A percentile compares a stretch with the other conserved stretches of the same genome.
Conservation (phyloP, 2,113 vertebrate genomes). For the Caretta caretta region DNA sequence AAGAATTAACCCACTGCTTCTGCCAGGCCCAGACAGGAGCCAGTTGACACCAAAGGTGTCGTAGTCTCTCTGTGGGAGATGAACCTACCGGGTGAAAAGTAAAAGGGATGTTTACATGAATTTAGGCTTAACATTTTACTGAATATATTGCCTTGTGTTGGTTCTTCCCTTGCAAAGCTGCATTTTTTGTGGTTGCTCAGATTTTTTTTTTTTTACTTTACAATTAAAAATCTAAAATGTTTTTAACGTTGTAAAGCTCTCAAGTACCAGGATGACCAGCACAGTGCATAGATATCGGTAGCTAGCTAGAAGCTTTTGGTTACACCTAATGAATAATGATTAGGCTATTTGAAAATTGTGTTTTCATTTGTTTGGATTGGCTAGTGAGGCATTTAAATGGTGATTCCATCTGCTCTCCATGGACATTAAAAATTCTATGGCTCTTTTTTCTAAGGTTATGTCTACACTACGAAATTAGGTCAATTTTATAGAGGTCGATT, state of each 20-base stretch:
- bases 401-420: too few species aligned
- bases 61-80: background rate
- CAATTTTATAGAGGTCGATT: too few species aligned
- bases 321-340: background rate
- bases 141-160: background rate
- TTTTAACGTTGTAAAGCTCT: background rate
- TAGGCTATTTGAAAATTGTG: too few species aligned
- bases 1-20: background rate
- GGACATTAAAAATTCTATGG: too few species aligned
- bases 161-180: background rate
- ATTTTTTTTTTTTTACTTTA: background rate
- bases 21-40: background rate
- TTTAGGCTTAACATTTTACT: background rate
- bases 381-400: too few species aligned
- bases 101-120: slow-evolving; percentile 20
- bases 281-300: background rate
- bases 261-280: background rate
- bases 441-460: too few species aligned
- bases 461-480: too few species aligned
- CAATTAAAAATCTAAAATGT: background rate
- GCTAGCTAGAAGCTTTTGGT: background rate
- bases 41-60: background rate
- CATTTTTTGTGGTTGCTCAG: background rate
- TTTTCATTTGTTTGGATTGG: too few species aligned
- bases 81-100: background rate